These are phyloP conservation scores for Lepus europaeus DNA, from an alignment of 2,113 vertebrate species.

Conservation along the genomic window DNA sequence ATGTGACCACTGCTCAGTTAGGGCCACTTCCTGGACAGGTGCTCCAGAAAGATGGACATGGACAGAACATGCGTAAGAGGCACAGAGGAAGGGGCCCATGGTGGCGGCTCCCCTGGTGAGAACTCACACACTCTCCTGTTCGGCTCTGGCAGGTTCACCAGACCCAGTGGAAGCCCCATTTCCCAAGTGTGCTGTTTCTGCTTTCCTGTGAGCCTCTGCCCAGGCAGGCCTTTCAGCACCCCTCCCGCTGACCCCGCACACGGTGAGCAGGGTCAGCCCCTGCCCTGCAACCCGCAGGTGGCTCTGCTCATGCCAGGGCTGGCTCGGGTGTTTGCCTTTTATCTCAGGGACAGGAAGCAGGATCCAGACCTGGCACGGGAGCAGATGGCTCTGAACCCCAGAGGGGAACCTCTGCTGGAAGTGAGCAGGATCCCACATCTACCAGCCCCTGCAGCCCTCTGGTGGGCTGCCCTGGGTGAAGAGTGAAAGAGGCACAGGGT, in stretches of 20 bases:
- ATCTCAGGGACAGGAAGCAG: background rate
- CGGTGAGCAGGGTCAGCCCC: background rate
- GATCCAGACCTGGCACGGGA: background rate
- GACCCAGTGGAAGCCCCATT: too few species aligned
- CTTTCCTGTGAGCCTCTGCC: too few species aligned
- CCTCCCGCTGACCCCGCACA: background rate
- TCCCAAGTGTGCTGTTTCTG: background rate
- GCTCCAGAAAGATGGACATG: background rate
- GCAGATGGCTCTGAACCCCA: background rate
- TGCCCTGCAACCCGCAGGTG: background rate
- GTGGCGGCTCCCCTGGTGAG: background rate
- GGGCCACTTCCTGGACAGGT: background rate
- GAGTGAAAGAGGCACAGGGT: too few species aligned
- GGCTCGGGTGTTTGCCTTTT: background rate
- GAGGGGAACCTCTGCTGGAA: accelerated
- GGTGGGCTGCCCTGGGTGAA: background rate
- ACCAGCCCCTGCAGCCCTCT: background rate
- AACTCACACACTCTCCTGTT: background rate
- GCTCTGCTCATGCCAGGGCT: background rate
- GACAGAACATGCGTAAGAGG: too few species aligned
- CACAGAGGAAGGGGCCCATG: accelerated
- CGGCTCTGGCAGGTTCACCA: background rate
- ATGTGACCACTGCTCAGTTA: background rate
- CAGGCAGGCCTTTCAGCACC: background rate
- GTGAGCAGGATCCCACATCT: accelerated